Conservation (phyloP, 1,140 invertebrate species). For the Camponotus pennsylvanicus region DNA sequence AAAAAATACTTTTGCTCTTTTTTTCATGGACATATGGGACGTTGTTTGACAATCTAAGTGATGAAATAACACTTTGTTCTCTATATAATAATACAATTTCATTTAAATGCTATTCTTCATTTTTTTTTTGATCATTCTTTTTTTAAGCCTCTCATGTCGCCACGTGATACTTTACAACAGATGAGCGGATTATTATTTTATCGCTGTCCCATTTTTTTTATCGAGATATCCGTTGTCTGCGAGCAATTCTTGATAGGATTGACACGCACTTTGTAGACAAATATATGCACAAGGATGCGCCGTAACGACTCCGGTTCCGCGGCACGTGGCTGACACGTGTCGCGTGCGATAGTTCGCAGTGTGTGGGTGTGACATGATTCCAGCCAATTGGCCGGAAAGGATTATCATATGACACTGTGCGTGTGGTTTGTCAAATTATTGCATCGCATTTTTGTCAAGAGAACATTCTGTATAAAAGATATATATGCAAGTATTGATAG, state of each 20-base stretch:
- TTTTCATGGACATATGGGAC: conserved; percentile 24
- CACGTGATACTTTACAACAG: conserved; percentile 71
- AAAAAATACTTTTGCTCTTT: not conserved
- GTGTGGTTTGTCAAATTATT: conserved; percentile 41
- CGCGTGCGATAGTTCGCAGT: conserved; percentile 49
- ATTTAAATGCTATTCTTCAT: conserved; percentile 13
- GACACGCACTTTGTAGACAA: conserved; percentile 39
- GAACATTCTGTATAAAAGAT: not conserved
- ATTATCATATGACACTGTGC: conserved; percentile 32
- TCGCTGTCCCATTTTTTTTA: conserved; percentile 59
- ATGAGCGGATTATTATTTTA: conserved; percentile 73
- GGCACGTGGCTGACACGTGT: conserved; percentile 77
- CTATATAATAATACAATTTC: not conserved
- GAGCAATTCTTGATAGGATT: conserved; percentile 54
- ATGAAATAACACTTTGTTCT: not conserved
- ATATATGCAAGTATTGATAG: not conserved
- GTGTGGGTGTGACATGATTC: conserved; percentile 20
- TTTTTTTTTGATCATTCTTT: conserved; percentile 6
- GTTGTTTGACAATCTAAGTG: conserved; percentile 3
- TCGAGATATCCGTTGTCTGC: conserved; percentile 48
- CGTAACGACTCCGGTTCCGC: conserved; percentile 34
- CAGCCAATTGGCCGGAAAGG: conserved; percentile 68
- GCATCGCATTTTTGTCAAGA: not conserved
- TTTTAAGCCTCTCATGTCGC: conserved; percentile 51
- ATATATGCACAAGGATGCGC: conserved; percentile 55